Percentiles rank a stretch among this genome's conserved stretches.
phyloP scores from a whole-genome alignment of 2,797 vertebrate species.

The Stomatorhinus walkeri region DNA sequence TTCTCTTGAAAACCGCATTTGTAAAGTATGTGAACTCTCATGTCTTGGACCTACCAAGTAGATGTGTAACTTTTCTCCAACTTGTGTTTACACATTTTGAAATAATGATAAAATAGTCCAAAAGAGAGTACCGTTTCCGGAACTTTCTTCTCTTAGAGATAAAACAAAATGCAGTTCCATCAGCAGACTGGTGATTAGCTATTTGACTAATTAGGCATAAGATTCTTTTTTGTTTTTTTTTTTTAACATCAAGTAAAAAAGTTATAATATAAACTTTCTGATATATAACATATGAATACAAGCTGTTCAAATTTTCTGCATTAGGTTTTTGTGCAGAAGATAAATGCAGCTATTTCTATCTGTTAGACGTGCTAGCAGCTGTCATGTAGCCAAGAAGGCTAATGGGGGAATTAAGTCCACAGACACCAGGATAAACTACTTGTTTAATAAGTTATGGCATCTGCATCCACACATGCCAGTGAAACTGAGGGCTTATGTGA shows the following conservation, averaged over 20 bases:
- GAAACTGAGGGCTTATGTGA: constrained; percentile 17
- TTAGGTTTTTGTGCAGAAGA: not conserved
- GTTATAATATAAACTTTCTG: not conserved
- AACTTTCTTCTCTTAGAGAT: not conserved
- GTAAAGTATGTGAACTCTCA: not conserved
- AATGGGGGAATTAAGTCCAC: not conserved
- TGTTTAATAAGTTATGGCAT: not conserved
- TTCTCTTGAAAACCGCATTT: not conserved
- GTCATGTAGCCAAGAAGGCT: not conserved
- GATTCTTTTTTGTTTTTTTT: not conserved
- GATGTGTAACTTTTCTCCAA: not conserved
- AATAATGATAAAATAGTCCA: not conserved
- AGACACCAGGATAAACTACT: not conserved
- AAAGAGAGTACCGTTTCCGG: not conserved
- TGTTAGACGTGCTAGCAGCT: not conserved
- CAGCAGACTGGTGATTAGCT: not conserved
- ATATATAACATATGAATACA: not conserved
- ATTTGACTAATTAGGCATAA: not conserved
- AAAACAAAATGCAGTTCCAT: not conserved
- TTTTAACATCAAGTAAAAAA: not conserved
- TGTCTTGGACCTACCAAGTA: not conserved
- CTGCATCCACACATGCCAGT: not conserved
- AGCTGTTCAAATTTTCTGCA: not conserved
- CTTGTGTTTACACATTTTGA: not conserved
- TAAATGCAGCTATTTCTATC: not conserved